Base-by-base conservation (phyloP, 2,888 invertebrate species). In the Trichopoda pennipes region DNA sequence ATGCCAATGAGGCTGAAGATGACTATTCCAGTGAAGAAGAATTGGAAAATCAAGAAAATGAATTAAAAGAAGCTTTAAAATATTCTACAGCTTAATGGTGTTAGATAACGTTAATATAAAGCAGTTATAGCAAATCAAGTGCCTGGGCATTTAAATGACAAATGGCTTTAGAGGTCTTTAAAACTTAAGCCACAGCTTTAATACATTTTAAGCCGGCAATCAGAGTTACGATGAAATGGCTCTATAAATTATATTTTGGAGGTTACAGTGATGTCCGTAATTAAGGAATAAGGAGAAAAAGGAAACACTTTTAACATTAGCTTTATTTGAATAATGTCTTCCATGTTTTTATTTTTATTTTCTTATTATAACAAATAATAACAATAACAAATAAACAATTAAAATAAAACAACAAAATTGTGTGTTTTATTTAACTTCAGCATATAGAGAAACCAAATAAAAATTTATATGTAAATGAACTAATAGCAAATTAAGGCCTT, bases 31-130 rank as follows among this genome's bases (percentile, higher is more conserved):
- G 81, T n/a, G 74, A 75, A 60, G 78, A 82, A 56, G 78, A 78
- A 70, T 55, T 70, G 19, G 78, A 75, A 19, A 82, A 81, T 66
- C 81, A 75, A 12, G 81, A 78, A 66, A 81, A 81, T 66, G 78
- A 75, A 75, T 51, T 56, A 19, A 74, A 28, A 49, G 81, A 81
- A 70, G 63, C 72, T 49, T 51, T 42, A 19, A 17, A 21, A 14
- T 28, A 44, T 6, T 12, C 23, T 16, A 28, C 3, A 12, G 4
- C 4, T 7, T 44, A 44, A 44, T 44, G 0, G 4, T 44, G 16
- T 44, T 1, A 44, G 2, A 16, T 14, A 44, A 44, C 47, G 23
- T 4, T 28, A n/a, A 6, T 28, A n/a, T 21, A 0, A 28, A 17
- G 19, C 16, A 9, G 12, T 9, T 32, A 10, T 6, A 60, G 19